Percentiles rank a stretch among this genome's conserved stretches.
These are phyloP conservation scores for Taxidea taxus DNA, from an alignment of 2,113 vertebrate genomes.

Conservation along the genomic window DNA sequence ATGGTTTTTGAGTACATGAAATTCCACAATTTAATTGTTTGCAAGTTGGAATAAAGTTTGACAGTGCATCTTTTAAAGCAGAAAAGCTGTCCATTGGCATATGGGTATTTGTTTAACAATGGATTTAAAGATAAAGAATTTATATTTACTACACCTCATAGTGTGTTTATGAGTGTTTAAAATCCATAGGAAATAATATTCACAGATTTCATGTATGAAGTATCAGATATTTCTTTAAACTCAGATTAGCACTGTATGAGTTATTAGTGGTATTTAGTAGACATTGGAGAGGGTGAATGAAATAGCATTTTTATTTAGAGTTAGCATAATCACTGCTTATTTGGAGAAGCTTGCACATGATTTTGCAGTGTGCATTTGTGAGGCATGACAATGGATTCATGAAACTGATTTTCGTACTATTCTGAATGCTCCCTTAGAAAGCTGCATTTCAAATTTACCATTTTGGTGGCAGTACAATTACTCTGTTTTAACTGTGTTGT, in stretches of 20 bases:
- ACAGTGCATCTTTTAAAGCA: constrained; percentile 57
- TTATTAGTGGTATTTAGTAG: constrained; percentile 36
- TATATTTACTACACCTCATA: constrained; percentile 38
- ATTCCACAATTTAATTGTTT: constrained; percentile 59
- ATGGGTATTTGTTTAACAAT: constrained; percentile 34
- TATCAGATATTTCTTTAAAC: constrained; percentile 6
- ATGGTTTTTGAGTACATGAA: constrained; percentile 30
- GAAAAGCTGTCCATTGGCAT: constrained; percentile 38
- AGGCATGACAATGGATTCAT: not conserved
- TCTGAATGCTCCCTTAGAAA: not conserved
- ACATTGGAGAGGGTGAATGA: constrained; percentile 36
- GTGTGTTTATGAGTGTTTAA: constrained; percentile 43
- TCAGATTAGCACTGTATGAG: constrained; percentile 24
- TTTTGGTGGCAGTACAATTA: not conserved
- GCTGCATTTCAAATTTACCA: not conserved
- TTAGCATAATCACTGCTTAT: not conserved
- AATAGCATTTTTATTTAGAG: not conserved
- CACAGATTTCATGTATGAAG: constrained; percentile 35
- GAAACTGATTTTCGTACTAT: not conserved
- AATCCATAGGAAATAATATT: constrained; percentile 61
- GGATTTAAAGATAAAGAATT: constrained; percentile 66
- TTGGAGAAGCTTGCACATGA: not conserved
- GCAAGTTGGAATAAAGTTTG: constrained; percentile 66
- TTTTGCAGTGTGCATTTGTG: not conserved
- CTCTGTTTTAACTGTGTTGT: not conserved